Base-by-base conservation (phyloP, 2,113 vertebrate genomes). In the Tiliqua scincoides region DNA sequence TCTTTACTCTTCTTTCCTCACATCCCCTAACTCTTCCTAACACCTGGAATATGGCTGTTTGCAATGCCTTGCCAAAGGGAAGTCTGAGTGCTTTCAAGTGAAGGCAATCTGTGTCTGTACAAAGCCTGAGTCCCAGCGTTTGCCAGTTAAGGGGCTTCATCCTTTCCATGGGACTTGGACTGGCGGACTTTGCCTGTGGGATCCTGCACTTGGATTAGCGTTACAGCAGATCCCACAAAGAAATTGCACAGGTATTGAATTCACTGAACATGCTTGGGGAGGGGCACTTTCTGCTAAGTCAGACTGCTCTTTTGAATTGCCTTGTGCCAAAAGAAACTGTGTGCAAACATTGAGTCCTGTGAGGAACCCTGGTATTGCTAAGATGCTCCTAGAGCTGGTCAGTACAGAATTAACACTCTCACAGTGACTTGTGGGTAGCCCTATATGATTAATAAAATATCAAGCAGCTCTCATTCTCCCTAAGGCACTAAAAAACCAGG, bases 11-110 rank as follows among this genome's bases (percentile, higher is more conserved):
- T 81, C 81, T 37, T 80, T 65, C 15, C 0, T 0, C 84, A 37
- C 84, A 18, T 43, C 52, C n/a, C 70, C 62, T 40, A 14, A 32
- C 37, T 86, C 32, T 65, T 85, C 88, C 4, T 0, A 4, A 88
- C 89, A 79, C 75, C 91, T 91, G 92, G 89, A 85, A 84, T 57
- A 25, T 73, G 82, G 85, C 67, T 32, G 82, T 92, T 95, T 7
- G 7, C 73, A 17, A 88, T 92, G 76, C 37, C 82, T 68, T 61
- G 67, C 63, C 14, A 71, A 83, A 87, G 83, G 32, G 6, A 68
- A 20, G 32, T 14, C 35, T 30, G 15, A 40, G 9, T 23, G 35
- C 25, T 23, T 79, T 79, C 63, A 78, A 6, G 25, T 23, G 11
- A 79, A 27, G 59, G 68, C 35, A 30, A 9, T 21, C n/a, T 14